These are phyloP conservation scores for Encarsia formosa DNA, from an alignment of 2,888 invertebrate species.

Conservation along the genomic window DNA sequence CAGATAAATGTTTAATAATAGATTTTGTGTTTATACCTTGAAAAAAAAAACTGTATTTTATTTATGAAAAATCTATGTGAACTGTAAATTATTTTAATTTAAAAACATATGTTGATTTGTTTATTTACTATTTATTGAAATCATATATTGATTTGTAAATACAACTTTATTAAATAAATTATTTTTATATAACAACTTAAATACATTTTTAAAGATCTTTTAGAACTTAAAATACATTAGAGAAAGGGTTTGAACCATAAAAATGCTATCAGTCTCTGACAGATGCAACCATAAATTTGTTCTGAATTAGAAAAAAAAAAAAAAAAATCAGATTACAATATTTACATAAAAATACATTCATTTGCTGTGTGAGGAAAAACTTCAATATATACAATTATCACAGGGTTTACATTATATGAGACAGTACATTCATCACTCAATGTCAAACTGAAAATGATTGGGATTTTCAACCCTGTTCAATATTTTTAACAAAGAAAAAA, in stretches of 20 bases:
- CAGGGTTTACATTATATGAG: constrained; percentile 6
- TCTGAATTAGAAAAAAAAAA: constrained; percentile 7
- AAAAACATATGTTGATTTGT: background rate
- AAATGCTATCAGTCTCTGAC: constrained; percentile 17
- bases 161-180: constrained; percentile 20
- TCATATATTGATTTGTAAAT: constrained; percentile 12
- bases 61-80: too few relatives aligned
- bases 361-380: constrained; percentile 4
- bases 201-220: constrained; percentile 14
- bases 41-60: too few relatives aligned
- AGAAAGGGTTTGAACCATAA: constrained; percentile 12
- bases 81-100: constrained; percentile 1
- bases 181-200: constrained; percentile 17
- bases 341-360: constrained; percentile 25
- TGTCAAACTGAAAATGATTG: too few relatives aligned
- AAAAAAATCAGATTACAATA: constrained; percentile 8
- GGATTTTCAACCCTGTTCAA: too few relatives aligned
- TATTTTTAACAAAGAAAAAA: too few relatives aligned
- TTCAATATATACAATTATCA: constrained; percentile 14
- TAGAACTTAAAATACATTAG: constrained; percentile 12
- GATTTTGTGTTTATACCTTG: too few relatives aligned
- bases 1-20: too few relatives aligned
- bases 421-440: background rate
- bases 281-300: constrained; percentile 10
- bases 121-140: background rate